Evolutionary conservation across 53 echinoderm and acorn worm species (phyloP), one percentile per base, ranked within the genome.

Genomic region (Apostichopus leukothele): DNA sequence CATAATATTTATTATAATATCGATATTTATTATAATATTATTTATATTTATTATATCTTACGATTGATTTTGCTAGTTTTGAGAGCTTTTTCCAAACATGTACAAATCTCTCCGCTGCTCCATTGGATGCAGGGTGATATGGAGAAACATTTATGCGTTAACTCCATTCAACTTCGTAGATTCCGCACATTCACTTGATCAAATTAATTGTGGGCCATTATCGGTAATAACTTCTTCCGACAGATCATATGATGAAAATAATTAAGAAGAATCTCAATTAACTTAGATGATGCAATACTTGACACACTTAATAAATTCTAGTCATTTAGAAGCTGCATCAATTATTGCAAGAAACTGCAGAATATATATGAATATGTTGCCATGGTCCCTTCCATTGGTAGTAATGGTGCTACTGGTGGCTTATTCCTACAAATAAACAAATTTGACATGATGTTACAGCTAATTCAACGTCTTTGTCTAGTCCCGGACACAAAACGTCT

Each of bases 61-160:
- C 39, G 39, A 39, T 39, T 39, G 39, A 39, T 0, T 39, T 39
- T 39, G 39, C 39, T 39, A 39, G 39, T 39, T 39, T 39, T 39
- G 39, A 39, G 39, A 39, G 39, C 39, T 39, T 39, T 39, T 39
- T 39, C 39, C 39, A 39, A 39, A 39, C 39, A 39, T 39, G 2
- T 39, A 39, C 2, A 39, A 39, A 39, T 39, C 39, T 39, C 2
- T 93, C 89, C 12, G 14, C 88, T n/a, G 87, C 81, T 4, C 94
- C 92, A 55, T 94, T 92, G 51, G 86, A 89, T 16, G 94, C 92
- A 50, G 92, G 84, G 57, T 94, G 92, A 76, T 91, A 91, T 16
- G 75, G 75, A 10, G 75, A 21, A 10, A 75, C 75, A 16, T 5
- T 75, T 22, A 5, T 75, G 19, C 19, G 75, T 9, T 83, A 78